phyloP scores from a whole-genome alignment of 2,888 invertebrate species.

The Melinaea marsaeus region DNA sequence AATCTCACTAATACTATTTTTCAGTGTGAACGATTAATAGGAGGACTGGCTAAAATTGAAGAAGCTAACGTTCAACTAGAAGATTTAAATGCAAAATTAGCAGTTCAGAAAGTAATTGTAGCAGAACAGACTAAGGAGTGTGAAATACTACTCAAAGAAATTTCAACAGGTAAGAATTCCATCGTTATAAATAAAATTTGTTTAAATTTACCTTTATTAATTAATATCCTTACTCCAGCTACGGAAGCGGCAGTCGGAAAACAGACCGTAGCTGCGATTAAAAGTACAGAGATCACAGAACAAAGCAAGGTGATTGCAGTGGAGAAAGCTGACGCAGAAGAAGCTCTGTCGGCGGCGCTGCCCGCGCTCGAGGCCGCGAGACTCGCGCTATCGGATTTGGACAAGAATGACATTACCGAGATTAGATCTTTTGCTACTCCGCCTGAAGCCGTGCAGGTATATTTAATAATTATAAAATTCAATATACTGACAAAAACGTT shows the following conservation, averaged over 20 bases:
- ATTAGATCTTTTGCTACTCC: slow-evolving; percentile 95
- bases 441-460: slow-evolving; percentile 89
- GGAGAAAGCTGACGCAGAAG: slow-evolving; percentile 91
- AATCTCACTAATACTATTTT: slow-evolving; percentile 20
- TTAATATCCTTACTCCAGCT: slow-evolving; percentile 48
- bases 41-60: slow-evolving; percentile 88
- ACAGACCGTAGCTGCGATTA: slow-evolving; percentile 87
- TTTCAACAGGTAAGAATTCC: slow-evolving; percentile 76
- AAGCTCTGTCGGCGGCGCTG: slow-evolving; percentile 86
- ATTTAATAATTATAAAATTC: background rate
- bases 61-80: slow-evolving; percentile 91
- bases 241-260: slow-evolving; percentile 85
- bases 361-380: slow-evolving; percentile 91
- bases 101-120: slow-evolving; percentile 89
- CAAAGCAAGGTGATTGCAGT: slow-evolving; percentile 87
- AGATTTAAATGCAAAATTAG: slow-evolving; percentile 87
- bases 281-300: slow-evolving; percentile 89
- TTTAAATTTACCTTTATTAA: background rate
- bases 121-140: slow-evolving; percentile 89
- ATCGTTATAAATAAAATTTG: background rate
- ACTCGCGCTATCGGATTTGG: slow-evolving; percentile 87
- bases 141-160: slow-evolving; percentile 86
- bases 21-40: slow-evolving; percentile 82
- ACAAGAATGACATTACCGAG: slow-evolving; percentile 94
- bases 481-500: no score